Conservation (phyloP, 2,113 vertebrate genomes). For the Hypomesus transpacificus region DNA sequence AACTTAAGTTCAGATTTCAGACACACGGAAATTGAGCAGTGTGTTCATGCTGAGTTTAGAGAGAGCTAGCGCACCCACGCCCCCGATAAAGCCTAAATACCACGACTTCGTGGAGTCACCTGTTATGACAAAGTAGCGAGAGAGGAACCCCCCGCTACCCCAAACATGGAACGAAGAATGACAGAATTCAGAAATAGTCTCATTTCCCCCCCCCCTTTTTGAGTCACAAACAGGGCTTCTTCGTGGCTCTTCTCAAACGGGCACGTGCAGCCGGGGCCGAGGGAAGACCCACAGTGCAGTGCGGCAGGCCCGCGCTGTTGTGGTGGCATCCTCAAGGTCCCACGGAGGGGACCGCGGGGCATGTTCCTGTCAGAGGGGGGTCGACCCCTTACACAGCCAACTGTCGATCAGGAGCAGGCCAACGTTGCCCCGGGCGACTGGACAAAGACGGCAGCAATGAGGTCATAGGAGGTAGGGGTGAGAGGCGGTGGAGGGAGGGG, state of each 20-base stretch:
- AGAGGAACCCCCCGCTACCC: neutral
- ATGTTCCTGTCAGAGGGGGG: slow-evolving; percentile 51
- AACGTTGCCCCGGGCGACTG: slow-evolving; percentile 49
- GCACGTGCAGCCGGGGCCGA: slow-evolving; percentile 22
- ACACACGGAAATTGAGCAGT: slow-evolving; percentile 1
- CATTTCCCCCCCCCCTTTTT: neutral
- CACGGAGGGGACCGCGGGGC: slow-evolving; percentile 38
- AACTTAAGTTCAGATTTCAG: slow-evolving; percentile 2
- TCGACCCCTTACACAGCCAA: slow-evolving; percentile 45
- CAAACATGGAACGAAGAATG: neutral
- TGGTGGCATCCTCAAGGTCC: slow-evolving; percentile 9
- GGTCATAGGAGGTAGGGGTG: slow-evolving; percentile 48
- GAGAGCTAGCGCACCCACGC: neutral
- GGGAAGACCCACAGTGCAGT: slow-evolving; percentile 23
- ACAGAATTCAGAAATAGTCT: neutral
- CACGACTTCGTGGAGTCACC: slow-evolving; percentile 8
- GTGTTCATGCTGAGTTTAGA: neutral
- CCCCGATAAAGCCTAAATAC: neutral
- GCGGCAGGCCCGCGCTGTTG: neutral
- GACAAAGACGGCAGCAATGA: slow-evolving; percentile 53
- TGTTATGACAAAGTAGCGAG: slow-evolving; percentile 2
- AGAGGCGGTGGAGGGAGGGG: slow-evolving; percentile 15
- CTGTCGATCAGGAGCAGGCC: slow-evolving; percentile 49
- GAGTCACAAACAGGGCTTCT: neutral
- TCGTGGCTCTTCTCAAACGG: neutral